phyloP scores from a whole-genome alignment of 2,113 vertebrate genomes.

The Isurus oxyrinchus region DNA sequence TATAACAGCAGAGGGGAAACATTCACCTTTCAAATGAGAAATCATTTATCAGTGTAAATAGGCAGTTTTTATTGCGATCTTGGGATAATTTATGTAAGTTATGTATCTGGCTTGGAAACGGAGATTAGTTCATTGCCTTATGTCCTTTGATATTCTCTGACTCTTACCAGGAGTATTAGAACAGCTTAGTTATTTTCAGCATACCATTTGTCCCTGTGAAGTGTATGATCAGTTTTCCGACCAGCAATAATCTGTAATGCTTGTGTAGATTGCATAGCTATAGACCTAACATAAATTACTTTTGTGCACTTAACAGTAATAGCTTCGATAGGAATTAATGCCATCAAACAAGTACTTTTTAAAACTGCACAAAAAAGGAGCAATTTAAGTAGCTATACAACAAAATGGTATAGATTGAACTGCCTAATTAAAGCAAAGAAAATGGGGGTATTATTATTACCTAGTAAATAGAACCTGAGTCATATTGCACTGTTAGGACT shows the following conservation, averaged over 20 bases:
- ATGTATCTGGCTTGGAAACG: background rate
- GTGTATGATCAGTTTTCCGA: background rate
- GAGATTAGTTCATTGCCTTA: background rate
- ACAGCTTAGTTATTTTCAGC: background rate
- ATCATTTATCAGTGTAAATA: constrained; percentile 12
- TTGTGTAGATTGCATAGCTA: background rate
- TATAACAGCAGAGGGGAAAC: background rate
- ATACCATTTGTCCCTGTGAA: background rate
- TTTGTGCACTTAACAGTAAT: background rate
- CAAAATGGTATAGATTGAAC: background rate
- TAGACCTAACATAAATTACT: background rate
- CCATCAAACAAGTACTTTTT: background rate
- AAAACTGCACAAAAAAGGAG: background rate
- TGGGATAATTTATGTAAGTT: background rate
- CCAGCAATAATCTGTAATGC: background rate
- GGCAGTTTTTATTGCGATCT: background rate
- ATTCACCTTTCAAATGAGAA: background rate
- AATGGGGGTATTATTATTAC: background rate
- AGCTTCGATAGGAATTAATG: background rate
- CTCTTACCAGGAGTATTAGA: background rate
- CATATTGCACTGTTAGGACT: background rate
- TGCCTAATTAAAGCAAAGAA: background rate
- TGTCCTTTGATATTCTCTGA: background rate
- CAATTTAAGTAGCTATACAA: background rate
- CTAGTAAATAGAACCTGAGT: background rate